Evolutionary conservation across 2,113 vertebrate species (phyloP), one percentile per base, ranked within the genome.

Genomic region (Ceyx margarethae): DNA sequence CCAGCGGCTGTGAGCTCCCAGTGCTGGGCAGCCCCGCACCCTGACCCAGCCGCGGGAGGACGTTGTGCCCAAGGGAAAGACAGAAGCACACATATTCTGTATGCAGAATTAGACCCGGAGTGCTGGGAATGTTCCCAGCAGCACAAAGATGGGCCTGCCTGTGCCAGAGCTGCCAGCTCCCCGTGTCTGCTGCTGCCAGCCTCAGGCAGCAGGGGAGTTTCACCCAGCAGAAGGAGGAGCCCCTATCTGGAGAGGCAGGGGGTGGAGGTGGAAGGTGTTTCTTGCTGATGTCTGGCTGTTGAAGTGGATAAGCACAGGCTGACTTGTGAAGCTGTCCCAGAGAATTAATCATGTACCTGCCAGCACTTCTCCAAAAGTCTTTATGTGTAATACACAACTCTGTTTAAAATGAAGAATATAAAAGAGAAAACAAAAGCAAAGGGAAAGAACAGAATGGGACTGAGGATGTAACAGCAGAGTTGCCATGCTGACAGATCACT

Each of bases 1-100:
- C 96, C 45, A 66, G 96, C 31, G 94, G 96, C 75, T 45, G 80
- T 68, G 83, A 15, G 33, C 4, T 48, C 35, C 74, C 81, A 66
- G 40, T 85, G 87, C 91, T 62, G 35, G 42, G 42, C 67, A 31
- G 43, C 20, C 75, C 51, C 43, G 1, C 68, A 2, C 10, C 37
- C 37, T 37, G 37, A 37, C 37, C 37, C 37, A 37, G 37, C 37
- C 37, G 37, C 37, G 37, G 37, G 37, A 37, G 37, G 37, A 37
- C 37, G 37, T 4, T 46, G 66, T 60, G 76, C 92, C 83, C 68
- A 9, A 11, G 82, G 85, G 46, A 65, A 66, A 77, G 76, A 40
- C 61, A 72, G 67, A 86, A 81, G 54, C 72, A 53, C 65, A 8
- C 7, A 23, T 16, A 15, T 8, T 66, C 37, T 72, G 50, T 13